Percentiles rank a stretch among this genome's conserved stretches.
These are phyloP conservation scores for Ptychochromis oligacanthus DNA, from an alignment of 2,113 vertebrate genomes.

Conservation along the genomic window DNA sequence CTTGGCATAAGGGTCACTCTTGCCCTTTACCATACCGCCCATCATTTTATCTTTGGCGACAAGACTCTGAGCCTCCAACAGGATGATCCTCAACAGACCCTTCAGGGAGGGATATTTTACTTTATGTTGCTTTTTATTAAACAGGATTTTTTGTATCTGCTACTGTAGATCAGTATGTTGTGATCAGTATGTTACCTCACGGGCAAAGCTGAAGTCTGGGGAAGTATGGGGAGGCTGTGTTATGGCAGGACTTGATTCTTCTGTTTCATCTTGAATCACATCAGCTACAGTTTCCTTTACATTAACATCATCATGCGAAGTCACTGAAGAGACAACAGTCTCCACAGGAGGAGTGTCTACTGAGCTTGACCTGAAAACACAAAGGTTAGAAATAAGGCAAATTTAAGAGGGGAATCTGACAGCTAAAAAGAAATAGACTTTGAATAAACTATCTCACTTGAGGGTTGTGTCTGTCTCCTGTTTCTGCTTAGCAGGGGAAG, in stretches of 20 bases:
- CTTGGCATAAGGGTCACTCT: conserved; percentile 91
- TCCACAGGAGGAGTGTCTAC: conserved; percentile 62
- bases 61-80: conserved; percentile 88
- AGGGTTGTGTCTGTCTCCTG: conserved; percentile 41
- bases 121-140: background rate
- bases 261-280: conserved; percentile 59
- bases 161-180: background rate
- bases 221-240: conserved; percentile 76
- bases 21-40: conserved; percentile 87
- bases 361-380: conserved; percentile 59
- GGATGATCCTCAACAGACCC: conserved; percentile 88
- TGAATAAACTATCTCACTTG: conserved; percentile 48
- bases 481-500: conserved; percentile 18
- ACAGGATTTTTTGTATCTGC: too few relatives aligned
- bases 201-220: conserved; percentile 83
- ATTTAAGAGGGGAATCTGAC: background rate
- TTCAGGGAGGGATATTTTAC: conserved; percentile 54
- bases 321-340: conserved; percentile 49
- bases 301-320: conserved; percentile 14
- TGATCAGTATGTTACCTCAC: conserved; percentile 80
- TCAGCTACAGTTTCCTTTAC: conserved; percentile 24
- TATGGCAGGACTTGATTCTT: conserved; percentile 66
- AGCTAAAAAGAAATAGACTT: background rate
- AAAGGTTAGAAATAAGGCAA: background rate
- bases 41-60: conserved; percentile 90